Percentiles rank a stretch among this genome's conserved stretches.
These are phyloP conservation scores for Lates calcarifer DNA, from an alignment of 2,113 vertebrate species.

Conservation along the genomic window DNA sequence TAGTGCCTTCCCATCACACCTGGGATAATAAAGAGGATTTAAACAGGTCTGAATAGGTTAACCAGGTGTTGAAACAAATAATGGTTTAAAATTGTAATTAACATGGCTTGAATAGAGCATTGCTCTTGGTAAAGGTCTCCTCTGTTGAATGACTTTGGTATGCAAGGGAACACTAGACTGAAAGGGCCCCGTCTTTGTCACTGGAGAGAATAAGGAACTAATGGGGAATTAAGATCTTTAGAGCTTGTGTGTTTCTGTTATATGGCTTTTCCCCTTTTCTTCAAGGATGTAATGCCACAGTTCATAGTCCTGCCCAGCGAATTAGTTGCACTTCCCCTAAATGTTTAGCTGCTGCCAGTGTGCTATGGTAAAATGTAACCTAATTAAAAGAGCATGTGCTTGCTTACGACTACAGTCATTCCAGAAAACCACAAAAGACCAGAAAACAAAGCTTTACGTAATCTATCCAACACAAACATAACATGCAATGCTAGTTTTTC, in stretches of 20 bases:
- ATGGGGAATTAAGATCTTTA: slow-evolving; percentile 86
- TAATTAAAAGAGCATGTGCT: slow-evolving; percentile 61
- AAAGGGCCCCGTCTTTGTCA: slow-evolving; percentile 81
- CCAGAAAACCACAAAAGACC: slow-evolving; percentile 26
- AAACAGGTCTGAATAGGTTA: slow-evolving; percentile 89
- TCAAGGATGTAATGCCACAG: slow-evolving; percentile 79
- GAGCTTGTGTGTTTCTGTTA: slow-evolving; percentile 78
- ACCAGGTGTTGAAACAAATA: slow-evolving; percentile 91
- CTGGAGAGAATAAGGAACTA: slow-evolving; percentile 82
- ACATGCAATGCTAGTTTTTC: slow-evolving; percentile 8
- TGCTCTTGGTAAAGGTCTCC: slow-evolving; percentile 84
- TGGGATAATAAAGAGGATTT: slow-evolving; percentile 93
- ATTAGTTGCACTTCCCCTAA: slow-evolving; percentile 78
- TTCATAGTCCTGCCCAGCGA: slow-evolving; percentile 75
- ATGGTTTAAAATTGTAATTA: slow-evolving; percentile 90
- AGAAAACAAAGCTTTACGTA: slow-evolving; percentile 39
- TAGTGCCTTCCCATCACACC: slow-evolving; percentile 92
- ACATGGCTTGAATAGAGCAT: slow-evolving; percentile 87
- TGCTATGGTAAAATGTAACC: slow-evolving; percentile 61
- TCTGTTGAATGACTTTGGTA: slow-evolving; percentile 87
- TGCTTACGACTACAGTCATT: slow-evolving; percentile 34
- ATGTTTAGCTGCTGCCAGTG: slow-evolving; percentile 67
- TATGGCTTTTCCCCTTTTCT: slow-evolving; percentile 79
- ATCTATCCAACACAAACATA: slow-evolving; percentile 30
- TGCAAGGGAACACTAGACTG: slow-evolving; percentile 82